Evolutionary conservation across 2,888 invertebrate species (phyloP), one percentile per base, ranked within the genome.

Genomic region (Steinernema scapterisci): DNA sequence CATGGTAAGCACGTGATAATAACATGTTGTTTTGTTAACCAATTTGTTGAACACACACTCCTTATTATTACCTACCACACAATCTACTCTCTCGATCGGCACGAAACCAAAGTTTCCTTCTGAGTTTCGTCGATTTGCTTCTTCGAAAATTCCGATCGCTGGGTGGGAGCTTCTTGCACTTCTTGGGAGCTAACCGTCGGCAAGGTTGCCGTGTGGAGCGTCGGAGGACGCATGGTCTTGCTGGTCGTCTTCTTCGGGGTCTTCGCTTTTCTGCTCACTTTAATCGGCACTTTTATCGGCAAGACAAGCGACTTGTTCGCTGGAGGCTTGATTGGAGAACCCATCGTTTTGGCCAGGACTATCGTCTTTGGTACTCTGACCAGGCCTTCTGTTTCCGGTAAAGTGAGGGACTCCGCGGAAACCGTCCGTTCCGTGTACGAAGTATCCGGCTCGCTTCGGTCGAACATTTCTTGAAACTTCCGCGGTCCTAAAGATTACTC

Each of bases 371-470:
- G 54, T 2, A 19, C 6, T 21, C 63, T 27, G 38, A 31, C 25
- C 7, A 63, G 2, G 5, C 31, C 63, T 63, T 63, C 63, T 13
- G 27, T 63, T 13, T 63, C 63, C 63, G 63, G 63, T 6, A 63
- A n/a, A 9, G 63, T 63, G 1, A 63, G 63, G 3, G 31, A 31
- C 31, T 63, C 63, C 16, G 63, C 63, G 21, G 63, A 63, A 31
- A 19, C 23, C 9, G 63, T 63, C 1, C 63, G 63, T 16, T 63
- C 63, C 16, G 63, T 63, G 63, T 63, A 63, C 31, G 63, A 63
- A 1, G 63, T 63, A 2, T 63, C 63, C 27, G 38, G 11, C 19
- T 63, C 63, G 9, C 13, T 11, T 13, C 63, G 1, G 6, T 63
- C 63, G 27, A 63, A 63, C 13, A 16, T 38, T 31, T 63, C 63